phyloP scores from a whole-genome alignment of 2,113 vertebrate species.

The Callionymus lyra region DNA sequence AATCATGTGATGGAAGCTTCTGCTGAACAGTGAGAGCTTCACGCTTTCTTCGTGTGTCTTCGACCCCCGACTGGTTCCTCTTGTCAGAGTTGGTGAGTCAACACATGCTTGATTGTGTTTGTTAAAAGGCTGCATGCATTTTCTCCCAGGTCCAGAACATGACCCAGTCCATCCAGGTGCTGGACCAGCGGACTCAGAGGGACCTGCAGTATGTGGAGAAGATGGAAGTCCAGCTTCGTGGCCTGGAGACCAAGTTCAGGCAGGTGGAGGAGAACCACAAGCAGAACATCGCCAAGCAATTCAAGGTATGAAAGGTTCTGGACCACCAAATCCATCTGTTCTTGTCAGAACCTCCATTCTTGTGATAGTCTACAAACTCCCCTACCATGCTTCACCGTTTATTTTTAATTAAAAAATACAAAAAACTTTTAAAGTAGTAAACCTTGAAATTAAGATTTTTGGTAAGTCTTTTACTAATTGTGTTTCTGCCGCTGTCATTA shows the following conservation, averaged over 20 bases:
- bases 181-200: conserved; percentile 93
- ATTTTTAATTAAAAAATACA: no score
- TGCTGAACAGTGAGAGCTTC: no score
- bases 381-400: neutral
- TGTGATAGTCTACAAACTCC: neutral
- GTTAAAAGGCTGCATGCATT: no score
- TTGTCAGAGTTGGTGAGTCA: no score
- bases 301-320: conserved; percentile 74
- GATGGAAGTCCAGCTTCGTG: conserved; percentile 96
- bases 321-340: conserved; percentile 2
- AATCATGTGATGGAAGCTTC: no score
- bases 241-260: conserved; percentile 93
- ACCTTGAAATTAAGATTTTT: no score
- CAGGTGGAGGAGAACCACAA: conserved; percentile 97
- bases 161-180: conserved; percentile 96
- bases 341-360: conserved; percentile 11
- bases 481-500: no score
- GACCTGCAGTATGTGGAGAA: conserved; percentile 97
- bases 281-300: conserved; percentile 97
- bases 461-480: no score
- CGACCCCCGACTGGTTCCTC: no score
- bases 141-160: conserved; percentile 90
- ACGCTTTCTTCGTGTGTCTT: no score
- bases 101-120: no score
- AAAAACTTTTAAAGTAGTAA: no score